These are phyloP conservation scores for Arothron firmamentum DNA, from an alignment of 2,113 vertebrate species.

Conservation along the genomic window DNA sequence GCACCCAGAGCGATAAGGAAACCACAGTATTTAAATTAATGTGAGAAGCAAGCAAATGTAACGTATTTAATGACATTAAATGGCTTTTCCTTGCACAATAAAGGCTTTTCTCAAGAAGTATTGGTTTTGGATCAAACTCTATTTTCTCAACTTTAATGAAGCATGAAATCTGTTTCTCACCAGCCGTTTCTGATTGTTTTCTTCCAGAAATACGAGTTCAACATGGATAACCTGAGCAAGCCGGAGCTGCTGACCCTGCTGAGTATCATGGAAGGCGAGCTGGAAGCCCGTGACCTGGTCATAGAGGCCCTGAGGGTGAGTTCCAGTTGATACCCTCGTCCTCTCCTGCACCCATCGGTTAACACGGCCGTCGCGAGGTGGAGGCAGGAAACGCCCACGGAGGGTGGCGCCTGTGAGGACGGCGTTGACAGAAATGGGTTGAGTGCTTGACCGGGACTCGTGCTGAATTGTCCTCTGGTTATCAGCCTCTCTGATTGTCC, in stretches of 20 bases:
- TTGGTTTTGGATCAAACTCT: neutral
- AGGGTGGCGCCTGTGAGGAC: too few relatives aligned
- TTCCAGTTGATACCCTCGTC: slow-evolving; percentile 11
- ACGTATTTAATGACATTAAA: too few relatives aligned
- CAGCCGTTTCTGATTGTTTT: slow-evolving; percentile 27
- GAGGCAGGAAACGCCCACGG: too few relatives aligned
- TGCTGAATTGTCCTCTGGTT: slow-evolving; percentile 14
- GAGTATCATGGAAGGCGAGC: slow-evolving; percentile 95
- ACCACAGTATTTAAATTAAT: too few relatives aligned
- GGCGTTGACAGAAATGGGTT: too few relatives aligned
- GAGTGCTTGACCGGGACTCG: too few relatives aligned
- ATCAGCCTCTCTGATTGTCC: slow-evolving; percentile 27
- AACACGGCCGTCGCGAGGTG: neutral
- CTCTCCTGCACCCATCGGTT: neutral
- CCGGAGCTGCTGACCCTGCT: slow-evolving; percentile 89
- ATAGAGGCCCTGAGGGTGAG: slow-evolving; percentile 95
- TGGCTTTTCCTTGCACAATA: too few relatives aligned
- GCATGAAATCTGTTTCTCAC: neutral
- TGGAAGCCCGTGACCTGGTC: slow-evolving; percentile 95
- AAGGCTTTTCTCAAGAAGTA: too few relatives aligned
- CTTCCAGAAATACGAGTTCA: slow-evolving; percentile 91
- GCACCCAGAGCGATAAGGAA: too few relatives aligned
- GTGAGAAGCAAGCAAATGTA: too few relatives aligned
- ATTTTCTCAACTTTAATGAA: neutral
- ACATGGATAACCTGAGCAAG: slow-evolving; percentile 95